Base-by-base conservation (phyloP, 2,888 invertebrate species). In the Mayetiola destructor region DNA sequence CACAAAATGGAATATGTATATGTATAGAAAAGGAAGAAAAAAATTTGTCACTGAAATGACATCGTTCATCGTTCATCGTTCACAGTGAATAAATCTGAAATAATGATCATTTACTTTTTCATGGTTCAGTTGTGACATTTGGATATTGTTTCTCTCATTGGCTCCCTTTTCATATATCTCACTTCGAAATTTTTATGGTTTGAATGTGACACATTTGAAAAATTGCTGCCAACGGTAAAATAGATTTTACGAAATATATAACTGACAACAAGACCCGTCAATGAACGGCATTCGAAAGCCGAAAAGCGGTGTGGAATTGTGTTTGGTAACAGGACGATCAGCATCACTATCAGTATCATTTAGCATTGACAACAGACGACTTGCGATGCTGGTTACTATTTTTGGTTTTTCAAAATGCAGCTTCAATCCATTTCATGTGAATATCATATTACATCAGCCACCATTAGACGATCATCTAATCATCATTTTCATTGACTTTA, bases 191-290 rank as follows among this genome's bases (percentile, higher is more conserved):
- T 16, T 3, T 5, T 23, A 42, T 23, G 23, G 23, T 21, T 42
- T 23, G 23, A 42, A 32, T 27, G 48, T 48, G 48, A 48, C 48
- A 48, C 48, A 48, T 48, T 48, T 48, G 48, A 48, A 48, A 48
- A 48, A 48, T 48, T 48, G 29, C 27, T 27, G 27, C 27, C 27
- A 48, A 48, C 48, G 29, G 27, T 48, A 27, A n/a, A 48, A 27
- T 27, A 48, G n/a, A 48, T 48, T 48, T n/a, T n/a, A n/a, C 48
- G 48, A 48, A 27, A 48, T 48, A 10, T 16, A 23, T 39, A n/a
- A n/a, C n/a, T n/a, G n/a, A n/a, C n/a, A n/a, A n/a, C n/a, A n/a
- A n/a, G n/a, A n/a, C n/a, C n/a, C n/a, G n/a, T n/a, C n/a, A n/a
- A n/a, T n/a, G n/a, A n/a, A n/a, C n/a, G n/a, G n/a, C n/a, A n/a